Conservation (phyloP, 2,113 vertebrate genomes). For the Capreolus pygargus region DNA sequence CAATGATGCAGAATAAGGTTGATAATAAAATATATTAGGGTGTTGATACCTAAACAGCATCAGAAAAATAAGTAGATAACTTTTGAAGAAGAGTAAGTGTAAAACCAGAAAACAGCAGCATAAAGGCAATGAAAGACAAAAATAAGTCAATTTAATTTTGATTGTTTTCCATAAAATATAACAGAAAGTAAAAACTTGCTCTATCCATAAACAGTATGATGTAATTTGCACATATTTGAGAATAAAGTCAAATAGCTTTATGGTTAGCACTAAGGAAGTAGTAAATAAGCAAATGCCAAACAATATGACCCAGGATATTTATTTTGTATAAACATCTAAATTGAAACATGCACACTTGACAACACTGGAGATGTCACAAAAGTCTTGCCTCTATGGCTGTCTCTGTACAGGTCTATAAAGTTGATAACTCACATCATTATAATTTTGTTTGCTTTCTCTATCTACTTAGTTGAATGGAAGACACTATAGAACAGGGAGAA, state of each 20-base stretch:
- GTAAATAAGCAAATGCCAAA: not conserved
- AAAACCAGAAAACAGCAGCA: not conserved
- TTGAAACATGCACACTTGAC: not conserved
- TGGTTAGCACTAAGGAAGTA: not conserved
- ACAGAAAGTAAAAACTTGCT: not conserved
- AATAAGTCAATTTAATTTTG: not conserved
- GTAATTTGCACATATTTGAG: not conserved
- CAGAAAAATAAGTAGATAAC: not conserved
- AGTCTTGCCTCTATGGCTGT: not conserved
- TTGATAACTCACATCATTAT: not conserved
- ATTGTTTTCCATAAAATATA: not conserved
- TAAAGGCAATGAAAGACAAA: not conserved
- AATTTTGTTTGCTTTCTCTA: not conserved
- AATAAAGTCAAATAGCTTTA: not conserved
- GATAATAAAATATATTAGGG: not conserved
- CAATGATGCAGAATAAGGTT: not conserved
- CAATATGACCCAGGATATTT: not conserved
- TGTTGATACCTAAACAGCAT: not conserved
- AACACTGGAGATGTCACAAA: not conserved
- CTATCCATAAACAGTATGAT: not conserved
- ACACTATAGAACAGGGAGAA: not conserved
- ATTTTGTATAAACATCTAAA: not conserved
- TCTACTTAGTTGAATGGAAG: not conserved
- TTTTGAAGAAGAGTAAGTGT: not conserved
- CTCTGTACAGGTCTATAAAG: not conserved